Evolutionary conservation across 2,797 vertebrate species (phyloP).

Genomic region (Diplodus puntazzo): DNA sequence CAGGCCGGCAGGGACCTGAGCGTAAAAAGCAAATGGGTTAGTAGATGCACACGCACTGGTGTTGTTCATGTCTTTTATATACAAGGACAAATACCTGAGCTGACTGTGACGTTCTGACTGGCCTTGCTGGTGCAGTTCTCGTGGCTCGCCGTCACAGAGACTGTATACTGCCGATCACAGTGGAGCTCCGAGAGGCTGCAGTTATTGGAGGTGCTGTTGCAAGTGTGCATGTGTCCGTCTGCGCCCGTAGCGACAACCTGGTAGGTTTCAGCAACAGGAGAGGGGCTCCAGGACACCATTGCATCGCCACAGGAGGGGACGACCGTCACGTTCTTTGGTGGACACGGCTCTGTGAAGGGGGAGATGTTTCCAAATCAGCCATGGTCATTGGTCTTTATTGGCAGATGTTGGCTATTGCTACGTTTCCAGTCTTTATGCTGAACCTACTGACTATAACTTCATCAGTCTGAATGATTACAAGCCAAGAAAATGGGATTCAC

Average conservation of each 20-base stretch:
- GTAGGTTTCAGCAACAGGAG: slow-evolving; percentile 76
- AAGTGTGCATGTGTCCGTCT: slow-evolving; percentile 62
- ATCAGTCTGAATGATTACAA: not conserved
- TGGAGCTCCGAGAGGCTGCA: slow-evolving; percentile 72
- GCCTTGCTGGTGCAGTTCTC: slow-evolving; percentile 80
- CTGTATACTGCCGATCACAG: slow-evolving; percentile 71
- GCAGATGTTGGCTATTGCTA: too few species aligned
- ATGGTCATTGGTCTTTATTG: too few species aligned
- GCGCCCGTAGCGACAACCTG: slow-evolving; percentile 43
- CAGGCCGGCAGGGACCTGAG: slow-evolving; percentile 83
- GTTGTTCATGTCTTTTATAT: not conserved
- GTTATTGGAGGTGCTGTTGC: slow-evolving; percentile 64
- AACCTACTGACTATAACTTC: too few species aligned
- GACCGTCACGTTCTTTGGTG: slow-evolving; percentile 59
- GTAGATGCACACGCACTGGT: not conserved
- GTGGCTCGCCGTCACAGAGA: slow-evolving; percentile 70
- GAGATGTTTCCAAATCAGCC: not conserved
- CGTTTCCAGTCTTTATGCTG: too few species aligned
- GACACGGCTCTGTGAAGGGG: slow-evolving; percentile 76
- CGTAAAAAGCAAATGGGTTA: not conserved
- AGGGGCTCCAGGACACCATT: slow-evolving; percentile 77
- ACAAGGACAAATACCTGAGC: slow-evolving; percentile 68
- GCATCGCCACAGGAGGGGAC: slow-evolving; percentile 62
- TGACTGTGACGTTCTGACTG: slow-evolving; percentile 65
- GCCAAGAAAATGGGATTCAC: not conserved